phyloP scores from a whole-genome alignment of 64 coral and sea anemone species.

The Catalaphyllia jardinei region DNA sequence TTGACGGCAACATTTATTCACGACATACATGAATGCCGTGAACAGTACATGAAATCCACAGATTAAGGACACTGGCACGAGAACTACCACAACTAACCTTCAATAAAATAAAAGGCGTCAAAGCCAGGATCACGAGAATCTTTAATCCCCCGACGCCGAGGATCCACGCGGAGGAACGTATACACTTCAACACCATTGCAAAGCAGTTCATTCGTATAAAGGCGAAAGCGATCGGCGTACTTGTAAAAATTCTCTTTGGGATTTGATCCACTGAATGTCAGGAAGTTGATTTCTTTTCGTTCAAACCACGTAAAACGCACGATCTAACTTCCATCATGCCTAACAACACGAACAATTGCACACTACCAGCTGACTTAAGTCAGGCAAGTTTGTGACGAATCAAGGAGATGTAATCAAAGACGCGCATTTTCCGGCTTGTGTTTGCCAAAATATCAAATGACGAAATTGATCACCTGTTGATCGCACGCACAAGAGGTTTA shows the following conservation, averaged over 20 bases:
- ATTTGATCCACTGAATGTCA: neutral
- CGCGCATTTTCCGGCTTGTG: neutral
- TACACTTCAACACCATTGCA: neutral
- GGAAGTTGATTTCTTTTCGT: neutral
- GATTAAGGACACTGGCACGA: neutral
- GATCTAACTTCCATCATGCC: neutral
- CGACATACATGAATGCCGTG: neutral
- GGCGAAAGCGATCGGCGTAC: neutral
- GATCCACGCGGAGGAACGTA: conserved; percentile 11
- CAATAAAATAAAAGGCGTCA: neutral
- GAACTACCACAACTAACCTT: conserved; percentile 1
- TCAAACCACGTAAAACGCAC: neutral
- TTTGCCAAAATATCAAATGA: conserved; percentile 24
- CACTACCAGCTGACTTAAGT: neutral
- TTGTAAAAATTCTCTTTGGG: neutral
- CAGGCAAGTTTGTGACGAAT: neutral
- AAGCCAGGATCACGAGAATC: neutral
- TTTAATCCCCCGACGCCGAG: conserved; percentile 7
- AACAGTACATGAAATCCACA: neutral
- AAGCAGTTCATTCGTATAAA: neutral
- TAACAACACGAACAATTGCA: neutral
- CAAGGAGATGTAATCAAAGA: conserved; percentile 25
- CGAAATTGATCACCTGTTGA: neutral
- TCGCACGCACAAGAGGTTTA: neutral
- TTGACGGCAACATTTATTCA: neutral